Evolutionary conservation across 2,113 vertebrate genomes (phyloP).

Genomic region (Centropristis striata): DNA sequence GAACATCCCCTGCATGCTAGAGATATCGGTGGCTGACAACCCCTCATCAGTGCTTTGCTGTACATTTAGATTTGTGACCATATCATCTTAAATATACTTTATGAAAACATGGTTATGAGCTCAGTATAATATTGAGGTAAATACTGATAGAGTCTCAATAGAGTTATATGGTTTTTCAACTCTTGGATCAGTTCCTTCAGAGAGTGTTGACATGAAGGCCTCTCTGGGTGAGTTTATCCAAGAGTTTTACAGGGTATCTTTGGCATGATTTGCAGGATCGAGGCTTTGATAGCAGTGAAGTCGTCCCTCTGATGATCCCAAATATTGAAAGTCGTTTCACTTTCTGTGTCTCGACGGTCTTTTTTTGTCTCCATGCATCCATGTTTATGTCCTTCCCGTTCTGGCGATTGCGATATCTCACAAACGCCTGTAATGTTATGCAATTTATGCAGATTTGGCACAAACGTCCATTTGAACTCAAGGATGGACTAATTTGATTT

Average conservation of each 20-base stretch:
- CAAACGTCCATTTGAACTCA: no score
- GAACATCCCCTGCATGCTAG: background rate
- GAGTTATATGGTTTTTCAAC: constrained; percentile 17
- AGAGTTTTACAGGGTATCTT: background rate
- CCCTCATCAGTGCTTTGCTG: constrained; percentile 15
- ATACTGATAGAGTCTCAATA: constrained; percentile 2
- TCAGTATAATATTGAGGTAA: background rate
- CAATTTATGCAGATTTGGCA: no score
- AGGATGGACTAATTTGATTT: no score
- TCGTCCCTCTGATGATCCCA: no score
- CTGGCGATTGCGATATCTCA: no score
- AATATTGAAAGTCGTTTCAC: background rate
- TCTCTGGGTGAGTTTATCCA: background rate
- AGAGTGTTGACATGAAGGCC: background rate
- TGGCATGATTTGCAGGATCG: background rate
- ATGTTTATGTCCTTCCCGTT: no score
- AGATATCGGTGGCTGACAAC: constrained; percentile 1
- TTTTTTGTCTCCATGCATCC: no score
- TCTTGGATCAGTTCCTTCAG: constrained; percentile 19
- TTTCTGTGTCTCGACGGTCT: background rate
- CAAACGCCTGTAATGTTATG: no score
- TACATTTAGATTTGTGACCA: background rate
- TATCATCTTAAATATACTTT: background rate
- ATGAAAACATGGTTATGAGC: constrained; percentile 12
- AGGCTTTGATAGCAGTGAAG: no score